Evolutionary conservation across 2,888 invertebrate species (phyloP), one percentile per base, ranked within the genome.

Genomic region (Loripinus fragilis): DNA sequence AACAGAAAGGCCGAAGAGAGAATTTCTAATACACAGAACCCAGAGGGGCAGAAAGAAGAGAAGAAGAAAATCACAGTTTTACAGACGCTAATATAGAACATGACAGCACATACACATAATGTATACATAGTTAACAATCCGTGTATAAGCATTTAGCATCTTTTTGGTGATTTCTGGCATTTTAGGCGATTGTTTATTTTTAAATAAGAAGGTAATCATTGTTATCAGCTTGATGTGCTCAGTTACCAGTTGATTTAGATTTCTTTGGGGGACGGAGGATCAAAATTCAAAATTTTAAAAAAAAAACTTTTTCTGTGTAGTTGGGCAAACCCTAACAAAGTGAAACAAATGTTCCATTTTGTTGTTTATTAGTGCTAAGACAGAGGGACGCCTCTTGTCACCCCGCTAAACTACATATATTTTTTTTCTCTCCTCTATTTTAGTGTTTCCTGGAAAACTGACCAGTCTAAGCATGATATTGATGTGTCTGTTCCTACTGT

Each of bases 371-470:
- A 38, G 41, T 65, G 65, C 65, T 38, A 65, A 35, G 35, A 12
- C 8, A 17, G 30, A 23, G 8, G 10, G 35, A 3, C 2, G 10
- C 41, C n/a, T n/a, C n/a, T n/a, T 65, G n/a, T 65, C 41, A 65
- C 2, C 41, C 15, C 35, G 65, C 65, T 41, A n/a, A 5, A 30
- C 65, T 30, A 65, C 65, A 65, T 65, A 65, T 35, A 35, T 33
- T 33, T 35, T 65, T 60, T 60, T 23, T 25, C 25, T 60, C 25
- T 38, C 12, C 12, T 38, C 12, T n/a, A n/a, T n/a, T 67, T 41
- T 67, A 25, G 45, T 38, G 28, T 41, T 67, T 2, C 45, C 42
- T 67, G 41, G 67, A 41, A 3, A 42, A 28, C 67, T 67, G 67
- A 45, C n/a, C 25, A 41, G 1, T 2, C 42, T 45, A 7, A 2